A percentile compares a stretch with the other conserved stretches of the same genome.
phyloP scores from a whole-genome alignment of 2,888 invertebrate species.

The Ormyrus rosae region DNA sequence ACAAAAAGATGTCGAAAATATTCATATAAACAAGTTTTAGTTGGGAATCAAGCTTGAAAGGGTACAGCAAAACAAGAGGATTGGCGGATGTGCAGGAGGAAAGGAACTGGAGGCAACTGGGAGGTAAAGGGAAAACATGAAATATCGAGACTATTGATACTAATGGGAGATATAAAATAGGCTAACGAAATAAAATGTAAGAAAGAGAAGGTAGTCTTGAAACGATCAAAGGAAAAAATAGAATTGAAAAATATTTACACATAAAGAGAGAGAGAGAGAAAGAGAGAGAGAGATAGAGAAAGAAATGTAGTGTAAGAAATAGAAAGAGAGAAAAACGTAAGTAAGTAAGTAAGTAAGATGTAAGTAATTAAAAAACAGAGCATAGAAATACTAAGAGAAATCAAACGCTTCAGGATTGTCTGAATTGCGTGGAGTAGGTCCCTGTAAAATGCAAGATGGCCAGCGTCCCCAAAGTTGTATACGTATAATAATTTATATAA shows the following conservation, averaged over 20 bases:
- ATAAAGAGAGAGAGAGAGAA: not conserved
- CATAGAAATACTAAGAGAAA: constrained; percentile 51
- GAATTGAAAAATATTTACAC: constrained; percentile 9
- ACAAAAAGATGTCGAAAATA: constrained; percentile 22
- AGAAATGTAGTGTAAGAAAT: constrained; percentile 20
- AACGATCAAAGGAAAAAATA: constrained; percentile 77
- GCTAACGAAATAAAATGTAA: constrained; percentile 69
- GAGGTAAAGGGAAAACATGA: constrained; percentile 56
- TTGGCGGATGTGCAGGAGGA: constrained; percentile 22
- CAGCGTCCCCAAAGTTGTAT: constrained; percentile 76
- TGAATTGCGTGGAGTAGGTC: constrained; percentile 75
- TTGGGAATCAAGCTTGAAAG: constrained; percentile 16
- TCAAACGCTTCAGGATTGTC: constrained; percentile 75
- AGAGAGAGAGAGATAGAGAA: constrained; percentile 50
- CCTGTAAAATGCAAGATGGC: constrained; percentile 76
- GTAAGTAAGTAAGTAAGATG: constrained; percentile 50
- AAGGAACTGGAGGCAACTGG: constrained; percentile 4
- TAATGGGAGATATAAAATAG: constrained; percentile 74
- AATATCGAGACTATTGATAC: constrained; percentile 70
- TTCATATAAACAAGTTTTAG: constrained; percentile 30
- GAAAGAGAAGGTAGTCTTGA: constrained; percentile 78
- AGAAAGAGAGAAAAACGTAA: constrained; percentile 57
- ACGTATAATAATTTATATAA: constrained; percentile 66
- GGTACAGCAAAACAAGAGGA: constrained; percentile 7
- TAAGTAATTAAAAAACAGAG: constrained; percentile 58